A percentile compares a stretch with the other conserved stretches of the same genome.
Evolutionary conservation across 2,888 invertebrate genomes (phyloP).

Genomic region (Camponotus fellah): DNA sequence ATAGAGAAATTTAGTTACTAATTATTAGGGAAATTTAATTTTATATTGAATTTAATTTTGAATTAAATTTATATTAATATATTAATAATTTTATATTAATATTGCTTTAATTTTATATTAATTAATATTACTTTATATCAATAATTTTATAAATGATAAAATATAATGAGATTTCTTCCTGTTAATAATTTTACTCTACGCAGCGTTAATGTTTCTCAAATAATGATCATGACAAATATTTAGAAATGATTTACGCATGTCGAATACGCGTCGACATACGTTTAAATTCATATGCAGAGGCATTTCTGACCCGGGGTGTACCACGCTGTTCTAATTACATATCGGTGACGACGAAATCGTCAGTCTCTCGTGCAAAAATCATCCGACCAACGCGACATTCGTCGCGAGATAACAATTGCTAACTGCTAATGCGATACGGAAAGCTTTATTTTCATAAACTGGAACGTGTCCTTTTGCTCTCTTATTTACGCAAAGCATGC

Average conservation of each 20-base stretch:
- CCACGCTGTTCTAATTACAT: constrained; percentile 38
- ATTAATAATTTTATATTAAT: too few species aligned
- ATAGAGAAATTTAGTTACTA: too few species aligned
- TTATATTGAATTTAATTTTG: neutral
- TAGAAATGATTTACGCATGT: too few species aligned
- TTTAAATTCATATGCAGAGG: neutral
- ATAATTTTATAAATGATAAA: neutral
- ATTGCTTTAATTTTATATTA: too few species aligned
- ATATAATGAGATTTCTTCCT: neutral
- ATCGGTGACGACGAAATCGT: constrained; percentile 36
- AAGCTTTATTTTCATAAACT: neutral
- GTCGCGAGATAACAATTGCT: constrained; percentile 25
- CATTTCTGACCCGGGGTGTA: neutral
- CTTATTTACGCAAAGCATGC: neutral
- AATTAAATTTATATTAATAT: too few species aligned
- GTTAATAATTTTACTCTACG: neutral
- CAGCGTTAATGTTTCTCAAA: too few species aligned
- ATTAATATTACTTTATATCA: too few species aligned
- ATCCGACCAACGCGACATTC: constrained; percentile 17
- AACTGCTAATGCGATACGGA: neutral
- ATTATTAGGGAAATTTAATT: too few species aligned
- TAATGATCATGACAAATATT: too few species aligned
- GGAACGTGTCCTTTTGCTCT: neutral
- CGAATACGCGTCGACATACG: neutral
- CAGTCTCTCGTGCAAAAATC: constrained; percentile 9